These are phyloP conservation scores for Tetramorium parvispinum DNA, from an alignment of 1,140 invertebrate species.

Conservation along the genomic window DNA sequence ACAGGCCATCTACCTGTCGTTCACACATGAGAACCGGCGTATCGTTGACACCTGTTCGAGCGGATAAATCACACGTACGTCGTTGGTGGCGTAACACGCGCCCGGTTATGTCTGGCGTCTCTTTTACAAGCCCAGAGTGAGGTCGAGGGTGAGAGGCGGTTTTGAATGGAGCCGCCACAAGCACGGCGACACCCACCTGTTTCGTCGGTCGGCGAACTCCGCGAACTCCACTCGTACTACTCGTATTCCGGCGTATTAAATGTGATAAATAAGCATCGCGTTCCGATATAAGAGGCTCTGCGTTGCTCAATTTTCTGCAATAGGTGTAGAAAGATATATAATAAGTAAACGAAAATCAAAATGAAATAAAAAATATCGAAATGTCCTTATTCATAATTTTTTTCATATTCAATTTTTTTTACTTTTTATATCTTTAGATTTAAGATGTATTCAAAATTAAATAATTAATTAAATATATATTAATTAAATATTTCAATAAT, in stretches of 20 bases:
- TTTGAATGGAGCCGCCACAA: slow-evolving; percentile 36
- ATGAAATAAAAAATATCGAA: neutral
- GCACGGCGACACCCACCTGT: slow-evolving; percentile 35
- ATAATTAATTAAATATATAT: neutral
- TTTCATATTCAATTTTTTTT: neutral
- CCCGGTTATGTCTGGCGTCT: slow-evolving; percentile 34
- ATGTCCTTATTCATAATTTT: neutral
- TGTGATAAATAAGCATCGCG: slow-evolving; percentile 21
- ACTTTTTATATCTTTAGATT: neutral
- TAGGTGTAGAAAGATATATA: neutral
- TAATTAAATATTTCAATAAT: neutral
- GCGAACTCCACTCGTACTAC: slow-evolving; percentile 15
- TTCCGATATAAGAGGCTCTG: neutral
- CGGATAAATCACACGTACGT: slow-evolving; percentile 38
- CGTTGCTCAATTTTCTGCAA: neutral
- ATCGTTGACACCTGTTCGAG: slow-evolving; percentile 66
- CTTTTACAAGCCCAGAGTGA: slow-evolving; percentile 26
- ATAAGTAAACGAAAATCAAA: too few species aligned
- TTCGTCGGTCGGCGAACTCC: slow-evolving; percentile 20
- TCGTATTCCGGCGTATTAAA: slow-evolving; percentile 8
- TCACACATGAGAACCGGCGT: slow-evolving; percentile 70
- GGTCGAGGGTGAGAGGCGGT: slow-evolving; percentile 13
- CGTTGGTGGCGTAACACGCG: slow-evolving; percentile 5
- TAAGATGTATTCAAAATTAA: neutral
- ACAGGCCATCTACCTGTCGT: slow-evolving; percentile 63